Evolutionary conservation across 2,113 vertebrate genomes (phyloP), one percentile per base, ranked within the genome.

Genomic region (Sander lucioperca): DNA sequence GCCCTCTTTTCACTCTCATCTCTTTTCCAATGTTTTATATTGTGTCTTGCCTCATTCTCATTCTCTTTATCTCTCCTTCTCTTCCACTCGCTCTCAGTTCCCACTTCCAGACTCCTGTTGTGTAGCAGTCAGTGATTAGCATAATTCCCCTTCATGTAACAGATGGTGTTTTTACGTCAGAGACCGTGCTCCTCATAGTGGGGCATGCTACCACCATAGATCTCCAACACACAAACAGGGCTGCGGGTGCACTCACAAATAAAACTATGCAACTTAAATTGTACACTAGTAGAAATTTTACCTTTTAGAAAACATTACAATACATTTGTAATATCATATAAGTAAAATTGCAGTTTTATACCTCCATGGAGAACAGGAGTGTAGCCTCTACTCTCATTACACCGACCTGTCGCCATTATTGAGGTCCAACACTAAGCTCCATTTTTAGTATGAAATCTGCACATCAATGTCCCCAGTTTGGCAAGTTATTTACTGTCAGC

Each of bases 151-250:
- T 74, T 82, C 74, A 81, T 74, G 84, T 86, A 87, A 77, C 89
- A 92, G 89, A 92, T 91, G 89, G 89, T 65, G 78, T 63, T 27
- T 68, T 82, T 71, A 79, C 64, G 15, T 89, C 78, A 79, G 59
- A 79, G 83, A 87, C 57, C 48, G 7, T 39, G 74, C 74, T 87
- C 63, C 57, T 53, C 3, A 23, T 76, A 47, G 39, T 57, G 53
- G 75, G 61, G 36, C 73, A 82, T 59, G 74, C 68, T 13, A 6
- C 45, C 23, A 33, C 19, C 33, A 39, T 7, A 51, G 58, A 58
- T 51, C 19, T 50, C 27, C 43, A 82, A n/a, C 33, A 30, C 53
- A 43, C 51, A 61, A 23, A 27, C 43, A 30, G 3, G 3, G 59
- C 48, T 23, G 74, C 9, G 4, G 53, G 3, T 56, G 21, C 56